Evolutionary conservation across 2,888 invertebrate genomes (phyloP).

Genomic region (Leucophenga montana): DNA sequence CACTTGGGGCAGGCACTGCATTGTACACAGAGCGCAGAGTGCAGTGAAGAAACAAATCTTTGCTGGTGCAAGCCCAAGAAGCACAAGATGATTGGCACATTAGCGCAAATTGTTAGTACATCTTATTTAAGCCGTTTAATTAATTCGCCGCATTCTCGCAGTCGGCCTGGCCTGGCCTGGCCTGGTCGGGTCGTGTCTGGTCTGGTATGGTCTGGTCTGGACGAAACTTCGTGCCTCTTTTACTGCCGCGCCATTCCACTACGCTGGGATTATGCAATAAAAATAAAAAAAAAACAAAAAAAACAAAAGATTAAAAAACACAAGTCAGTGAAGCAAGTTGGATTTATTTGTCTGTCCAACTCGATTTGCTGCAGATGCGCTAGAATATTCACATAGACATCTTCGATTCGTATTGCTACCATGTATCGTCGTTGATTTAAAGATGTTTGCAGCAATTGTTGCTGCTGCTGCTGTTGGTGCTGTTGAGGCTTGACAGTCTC

Average conservation of each 20-base stretch:
- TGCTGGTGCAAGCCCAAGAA: not conserved
- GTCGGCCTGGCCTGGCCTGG: not conserved
- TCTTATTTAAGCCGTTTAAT: conserved; percentile 61
- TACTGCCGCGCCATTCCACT: no score
- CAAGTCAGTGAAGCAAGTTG: not conserved
- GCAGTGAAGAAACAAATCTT: not conserved
- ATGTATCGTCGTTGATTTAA: not conserved
- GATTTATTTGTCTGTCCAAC: no score
- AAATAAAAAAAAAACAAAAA: not conserved
- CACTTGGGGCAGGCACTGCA: not conserved
- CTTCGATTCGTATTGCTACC: not conserved
- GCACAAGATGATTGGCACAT: conserved; percentile 57
- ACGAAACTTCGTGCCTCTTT: not conserved
- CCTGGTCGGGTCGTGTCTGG: not conserved
- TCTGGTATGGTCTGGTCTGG: not conserved
- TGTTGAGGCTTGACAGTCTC: no score
- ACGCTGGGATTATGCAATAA: conserved; percentile 13
- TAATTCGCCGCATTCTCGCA: conserved; percentile 45
- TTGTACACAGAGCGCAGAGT: not conserved
- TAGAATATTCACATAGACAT: not conserved
- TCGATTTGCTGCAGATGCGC: not conserved
- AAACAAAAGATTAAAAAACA: not conserved
- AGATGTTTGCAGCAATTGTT: no score
- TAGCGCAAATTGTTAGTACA: conserved; percentile 62
- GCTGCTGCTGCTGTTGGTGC: no score